Evolutionary conservation across 64 coral and sea anemone genomes (phyloP).

Genomic region (Dendrophyllia cribrosa): DNA sequence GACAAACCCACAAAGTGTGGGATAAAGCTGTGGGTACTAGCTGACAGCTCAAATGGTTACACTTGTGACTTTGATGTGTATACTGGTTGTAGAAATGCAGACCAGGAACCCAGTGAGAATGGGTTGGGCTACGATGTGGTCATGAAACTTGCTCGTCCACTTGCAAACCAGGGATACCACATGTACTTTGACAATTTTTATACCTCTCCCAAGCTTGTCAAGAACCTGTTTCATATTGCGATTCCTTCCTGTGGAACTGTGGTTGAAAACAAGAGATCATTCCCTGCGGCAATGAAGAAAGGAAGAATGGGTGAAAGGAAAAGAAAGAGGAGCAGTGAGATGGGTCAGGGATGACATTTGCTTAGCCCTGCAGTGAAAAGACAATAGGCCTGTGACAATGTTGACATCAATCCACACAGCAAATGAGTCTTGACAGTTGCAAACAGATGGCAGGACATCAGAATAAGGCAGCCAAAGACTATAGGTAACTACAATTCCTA

Average conservation of each 20-base stretch:
- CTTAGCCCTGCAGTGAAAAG: slow-evolving; percentile 4
- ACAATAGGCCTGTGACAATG: background rate
- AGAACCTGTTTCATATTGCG: background rate
- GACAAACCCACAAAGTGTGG: slow-evolving; percentile 60
- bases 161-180: slow-evolving; percentile 1
- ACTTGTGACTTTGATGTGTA: slow-evolving; percentile 43
- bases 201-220: background rate
- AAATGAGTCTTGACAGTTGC: too few relatives aligned
- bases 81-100: background rate
- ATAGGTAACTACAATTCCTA: background rate
- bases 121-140: slow-evolving; percentile 56
- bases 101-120: background rate
- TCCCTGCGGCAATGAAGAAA: background rate
- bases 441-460: background rate
- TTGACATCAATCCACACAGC: background rate
- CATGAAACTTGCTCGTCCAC: background rate
- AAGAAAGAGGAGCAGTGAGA: slow-evolving; percentile 10
- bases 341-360: background rate
- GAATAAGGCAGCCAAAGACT: background rate
- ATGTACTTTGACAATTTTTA: slow-evolving; percentile 27
- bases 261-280: background rate
- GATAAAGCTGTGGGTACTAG: slow-evolving; percentile 45
- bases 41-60: background rate
- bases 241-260: background rate
- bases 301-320: background rate